A percentile compares a stretch with the other conserved stretches of the same genome.
phyloP scores from a whole-genome alignment of 2,888 invertebrate genomes.

The Ypsolopha scabrella region DNA sequence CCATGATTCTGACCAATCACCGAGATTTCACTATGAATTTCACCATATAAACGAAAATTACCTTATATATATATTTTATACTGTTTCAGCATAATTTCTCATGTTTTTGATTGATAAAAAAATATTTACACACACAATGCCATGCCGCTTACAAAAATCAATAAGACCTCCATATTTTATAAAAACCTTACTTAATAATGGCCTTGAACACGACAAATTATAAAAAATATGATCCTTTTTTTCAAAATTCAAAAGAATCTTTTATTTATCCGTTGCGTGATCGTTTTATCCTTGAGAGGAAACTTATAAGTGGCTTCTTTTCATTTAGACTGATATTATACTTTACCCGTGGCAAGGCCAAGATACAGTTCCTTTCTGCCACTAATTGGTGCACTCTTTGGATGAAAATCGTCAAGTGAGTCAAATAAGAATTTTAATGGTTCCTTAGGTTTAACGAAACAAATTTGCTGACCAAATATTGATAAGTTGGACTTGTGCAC shows the following conservation, averaged over 20 bases:
- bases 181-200: conserved; percentile 3
- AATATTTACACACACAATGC: no score
- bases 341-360: conserved; percentile 27
- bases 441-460: no score
- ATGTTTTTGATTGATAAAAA: no score
- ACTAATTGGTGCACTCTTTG: neutral
- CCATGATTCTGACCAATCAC: no score
- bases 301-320: conserved; percentile 25
- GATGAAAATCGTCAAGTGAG: neutral
- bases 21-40: no score
- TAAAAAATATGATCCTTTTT: conserved; percentile 19
- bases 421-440: neutral
- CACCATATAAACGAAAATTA: no score
- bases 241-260: conserved; percentile 16
- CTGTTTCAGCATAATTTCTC: no score
- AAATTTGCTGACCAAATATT: no score
- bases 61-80: no score
- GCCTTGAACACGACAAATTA: conserved; percentile 8
- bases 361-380: conserved; percentile 4
- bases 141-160: neutral
- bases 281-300: conserved; percentile 13
- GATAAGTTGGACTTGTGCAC: no score
- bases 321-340: conserved; percentile 26
- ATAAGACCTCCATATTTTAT: neutral
- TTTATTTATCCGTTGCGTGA: conserved; percentile 31